Conservation (phyloP, 2,113 vertebrate genomes). For the Halichoerus grypus region DNA sequence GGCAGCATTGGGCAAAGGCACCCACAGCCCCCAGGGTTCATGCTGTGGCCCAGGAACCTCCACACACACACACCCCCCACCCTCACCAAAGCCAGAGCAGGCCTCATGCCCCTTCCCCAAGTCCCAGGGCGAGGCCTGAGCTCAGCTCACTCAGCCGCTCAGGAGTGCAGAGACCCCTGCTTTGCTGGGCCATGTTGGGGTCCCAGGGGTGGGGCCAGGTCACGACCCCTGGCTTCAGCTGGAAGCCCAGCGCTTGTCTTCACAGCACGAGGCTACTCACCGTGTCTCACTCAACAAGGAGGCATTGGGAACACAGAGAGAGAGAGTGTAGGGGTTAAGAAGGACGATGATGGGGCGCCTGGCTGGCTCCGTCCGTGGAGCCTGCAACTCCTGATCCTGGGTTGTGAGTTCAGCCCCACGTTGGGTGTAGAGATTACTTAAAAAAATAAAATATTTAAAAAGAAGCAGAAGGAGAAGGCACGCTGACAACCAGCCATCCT, state of each 20-base stretch:
- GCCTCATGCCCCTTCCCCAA: background rate
- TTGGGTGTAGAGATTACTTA: background rate
- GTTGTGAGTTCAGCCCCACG: background rate
- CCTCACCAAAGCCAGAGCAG: background rate
- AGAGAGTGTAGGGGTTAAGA: background rate
- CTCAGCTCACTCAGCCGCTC: background rate
- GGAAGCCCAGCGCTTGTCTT: background rate
- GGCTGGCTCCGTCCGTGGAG: background rate
- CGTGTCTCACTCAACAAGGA: background rate
- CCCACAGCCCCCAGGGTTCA: background rate
- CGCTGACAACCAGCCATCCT: accelerated
- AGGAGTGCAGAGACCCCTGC: background rate
- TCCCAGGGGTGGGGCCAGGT: background rate
- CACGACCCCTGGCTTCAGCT: background rate
- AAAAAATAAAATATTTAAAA: background rate
- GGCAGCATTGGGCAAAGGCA: background rate
- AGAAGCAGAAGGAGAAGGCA: background rate
- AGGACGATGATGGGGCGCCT: background rate
- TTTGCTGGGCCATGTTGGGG: background rate
- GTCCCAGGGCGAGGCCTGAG: background rate
- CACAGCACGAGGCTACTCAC: accelerated
- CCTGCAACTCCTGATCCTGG: background rate
- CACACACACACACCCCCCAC: accelerated
- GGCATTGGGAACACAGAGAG: too few species aligned
- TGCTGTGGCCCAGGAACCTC: background rate